A percentile compares a stretch with the other conserved stretches of the same genome.
phyloP scores from a whole-genome alignment of 2,797 vertebrate genomes.

The Spinibarbus caldwelli region DNA sequence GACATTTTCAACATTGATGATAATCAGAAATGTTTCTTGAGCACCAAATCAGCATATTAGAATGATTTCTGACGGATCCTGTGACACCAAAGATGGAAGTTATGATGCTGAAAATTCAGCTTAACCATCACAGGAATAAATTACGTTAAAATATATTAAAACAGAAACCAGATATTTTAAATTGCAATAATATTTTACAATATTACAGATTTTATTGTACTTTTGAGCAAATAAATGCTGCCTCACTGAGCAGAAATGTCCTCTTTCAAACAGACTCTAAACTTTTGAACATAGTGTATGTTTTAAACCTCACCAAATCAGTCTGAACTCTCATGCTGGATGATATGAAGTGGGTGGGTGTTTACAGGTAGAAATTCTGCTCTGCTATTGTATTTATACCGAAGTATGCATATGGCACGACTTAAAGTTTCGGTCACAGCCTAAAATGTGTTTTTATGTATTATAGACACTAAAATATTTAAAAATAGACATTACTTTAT shows the following conservation, averaged over 20 bases:
- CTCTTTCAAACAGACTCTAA: not conserved
- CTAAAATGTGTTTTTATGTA: not conserved
- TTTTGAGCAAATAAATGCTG: not conserved
- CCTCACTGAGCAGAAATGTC: not conserved
- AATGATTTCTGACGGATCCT: too few relatives aligned
- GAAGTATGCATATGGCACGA: not conserved
- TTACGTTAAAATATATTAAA: too few relatives aligned
- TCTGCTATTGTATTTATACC: not conserved
- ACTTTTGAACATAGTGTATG: not conserved
- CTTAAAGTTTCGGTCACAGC: not conserved
- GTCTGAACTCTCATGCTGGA: not conserved
- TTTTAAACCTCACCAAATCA: not conserved
- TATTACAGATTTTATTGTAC: not conserved
- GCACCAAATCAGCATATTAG: too few relatives aligned
- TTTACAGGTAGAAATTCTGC: not conserved
- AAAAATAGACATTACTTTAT: not conserved
- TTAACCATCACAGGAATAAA: too few relatives aligned
- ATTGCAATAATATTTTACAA: too few relatives aligned
- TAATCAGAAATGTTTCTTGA: too few relatives aligned
- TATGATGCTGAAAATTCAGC: too few relatives aligned
- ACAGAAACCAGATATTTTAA: not conserved
- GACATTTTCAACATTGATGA: too few relatives aligned
- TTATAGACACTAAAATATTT: not conserved
- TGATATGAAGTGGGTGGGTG: not conserved
- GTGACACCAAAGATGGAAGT: too few relatives aligned